A percentile compares a stretch with the other conserved stretches of the same genome.
These are phyloP conservation scores for Euzophera pinguis DNA, from an alignment of 2,888 invertebrate species.

Conservation along the genomic window DNA sequence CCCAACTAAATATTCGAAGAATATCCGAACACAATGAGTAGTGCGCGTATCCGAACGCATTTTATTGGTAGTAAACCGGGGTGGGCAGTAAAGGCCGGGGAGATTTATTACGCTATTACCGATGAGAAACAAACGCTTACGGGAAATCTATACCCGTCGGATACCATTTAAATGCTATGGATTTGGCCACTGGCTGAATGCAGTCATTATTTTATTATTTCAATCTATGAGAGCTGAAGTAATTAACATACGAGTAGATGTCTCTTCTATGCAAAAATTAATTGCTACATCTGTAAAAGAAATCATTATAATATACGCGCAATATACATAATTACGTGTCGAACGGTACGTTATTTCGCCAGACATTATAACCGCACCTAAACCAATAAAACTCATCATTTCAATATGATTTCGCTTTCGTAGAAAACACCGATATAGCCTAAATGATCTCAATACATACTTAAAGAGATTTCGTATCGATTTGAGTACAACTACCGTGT, in stretches of 20 bases:
- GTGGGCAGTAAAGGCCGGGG: constrained; percentile 11
- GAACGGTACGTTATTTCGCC: not conserved
- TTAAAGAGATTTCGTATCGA: constrained; percentile 14
- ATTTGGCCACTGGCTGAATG: too few relatives aligned
- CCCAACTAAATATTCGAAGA: not conserved
- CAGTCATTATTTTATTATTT: too few relatives aligned
- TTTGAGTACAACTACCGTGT: not conserved
- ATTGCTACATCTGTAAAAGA: too few relatives aligned
- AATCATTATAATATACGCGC: too few relatives aligned
- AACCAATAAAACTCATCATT: constrained; percentile 2
- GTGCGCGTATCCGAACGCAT: constrained; percentile 17
- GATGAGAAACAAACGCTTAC: constrained; percentile 29
- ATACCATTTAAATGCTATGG: not conserved
- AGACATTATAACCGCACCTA: constrained; percentile 4
- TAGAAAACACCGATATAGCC: constrained; percentile 1
- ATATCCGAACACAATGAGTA: constrained; percentile 3
- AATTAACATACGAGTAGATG: too few relatives aligned
- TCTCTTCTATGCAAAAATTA: too few relatives aligned
- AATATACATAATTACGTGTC: not conserved
- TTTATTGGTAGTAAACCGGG: constrained; percentile 33
- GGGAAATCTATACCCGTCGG: constrained; percentile 24
- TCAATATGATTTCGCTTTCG: constrained; percentile 1
- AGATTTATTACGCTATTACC: constrained; percentile 40
- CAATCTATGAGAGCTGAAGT: too few relatives aligned
- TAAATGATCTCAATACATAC: constrained; percentile 12